Evolutionary conservation across 2,888 invertebrate species (phyloP).

Genomic region (Acronicta leporina): DNA sequence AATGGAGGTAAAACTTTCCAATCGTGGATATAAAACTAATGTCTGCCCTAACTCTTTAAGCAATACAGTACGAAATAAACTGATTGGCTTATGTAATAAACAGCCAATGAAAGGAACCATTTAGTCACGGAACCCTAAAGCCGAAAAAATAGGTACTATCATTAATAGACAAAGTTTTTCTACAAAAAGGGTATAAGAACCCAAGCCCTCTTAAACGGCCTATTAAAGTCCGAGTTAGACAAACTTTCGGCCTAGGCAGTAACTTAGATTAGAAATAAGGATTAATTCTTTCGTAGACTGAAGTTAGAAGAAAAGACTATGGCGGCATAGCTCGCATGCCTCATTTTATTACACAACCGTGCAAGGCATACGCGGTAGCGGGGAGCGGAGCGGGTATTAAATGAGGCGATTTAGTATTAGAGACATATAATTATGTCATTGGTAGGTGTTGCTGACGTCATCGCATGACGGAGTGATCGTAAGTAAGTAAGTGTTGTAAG

Average conservation of each 20-base stretch:
- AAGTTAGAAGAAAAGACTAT: constrained; percentile 65
- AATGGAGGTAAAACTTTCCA: too few species aligned
- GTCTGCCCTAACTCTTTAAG: too few species aligned
- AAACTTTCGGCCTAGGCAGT: constrained; percentile 27
- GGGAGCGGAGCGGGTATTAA: not conserved
- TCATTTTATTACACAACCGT: constrained; percentile 73
- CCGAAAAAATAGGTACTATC: constrained; percentile 10
- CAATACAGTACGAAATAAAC: not conserved
- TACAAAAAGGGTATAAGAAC: constrained; percentile 8
- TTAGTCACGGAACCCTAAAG: constrained; percentile 9
- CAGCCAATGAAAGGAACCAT: not conserved
- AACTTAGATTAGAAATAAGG: constrained; percentile 53
- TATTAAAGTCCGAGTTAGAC: constrained; percentile 28
- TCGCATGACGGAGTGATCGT: too few species aligned
- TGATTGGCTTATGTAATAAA: not conserved
- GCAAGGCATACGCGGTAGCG: constrained; percentile 49
- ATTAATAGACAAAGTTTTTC: constrained; percentile 20
- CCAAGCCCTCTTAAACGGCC: constrained; percentile 4
- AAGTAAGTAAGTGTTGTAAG: too few species aligned
- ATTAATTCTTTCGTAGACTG: constrained; percentile 64
- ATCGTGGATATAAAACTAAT: too few species aligned
- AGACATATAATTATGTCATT: too few species aligned
- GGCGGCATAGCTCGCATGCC: constrained; percentile 76
- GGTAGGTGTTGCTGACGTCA: too few species aligned
- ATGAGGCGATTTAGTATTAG: too few species aligned